Evolutionary conservation across 2,888 invertebrate genomes (phyloP), one percentile per base, ranked within the genome.

Genomic region (Camponotus fellah): DNA sequence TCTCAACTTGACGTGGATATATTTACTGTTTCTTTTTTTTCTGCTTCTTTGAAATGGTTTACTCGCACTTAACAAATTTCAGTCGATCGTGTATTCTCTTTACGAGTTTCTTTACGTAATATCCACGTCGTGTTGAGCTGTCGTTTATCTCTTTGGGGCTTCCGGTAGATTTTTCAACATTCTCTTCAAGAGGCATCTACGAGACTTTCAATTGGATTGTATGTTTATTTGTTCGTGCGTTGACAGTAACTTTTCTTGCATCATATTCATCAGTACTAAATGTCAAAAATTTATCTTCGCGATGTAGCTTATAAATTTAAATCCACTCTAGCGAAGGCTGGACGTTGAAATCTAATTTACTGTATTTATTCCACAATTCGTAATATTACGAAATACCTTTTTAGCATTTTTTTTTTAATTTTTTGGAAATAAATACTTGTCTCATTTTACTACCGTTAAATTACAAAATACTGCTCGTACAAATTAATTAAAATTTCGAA

Each of bases 121-220:
- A 72, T 72, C 17, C 72, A 26, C 72, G 26, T 58, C 40, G 40
- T 17, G 10, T 10, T 10, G 40, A 26, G 12, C 26, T 12, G 14
- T 17, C 26, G 72, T 72, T 72, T 72, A 58, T 72, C 72, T 72
- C 12, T 58, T 14, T 1, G 21, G 21, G 12, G 21, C 56, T 26
- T 34, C 26, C 21, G 40, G 58, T 26, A 40, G 17, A 72, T 56
- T 72, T 72, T 72, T 72, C 72, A 72, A 72, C 58, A 72, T 72
- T 72, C 37, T 12, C 26, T 72, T 72, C 72, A 56, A 72, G 37
- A 58, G 40, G 6, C 17, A 53, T 56, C 71, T 40, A 26, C 10
- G 26, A 26, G 26, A 40, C 37, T 72, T 40, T 26, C 37, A 34
- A 72, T 56, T 10, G 21, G 6, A 40, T 58, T 37, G 12, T 72